phyloP scores from a whole-genome alignment of 2,888 invertebrate genomes.

The Exephanes ischioxanthus region DNA sequence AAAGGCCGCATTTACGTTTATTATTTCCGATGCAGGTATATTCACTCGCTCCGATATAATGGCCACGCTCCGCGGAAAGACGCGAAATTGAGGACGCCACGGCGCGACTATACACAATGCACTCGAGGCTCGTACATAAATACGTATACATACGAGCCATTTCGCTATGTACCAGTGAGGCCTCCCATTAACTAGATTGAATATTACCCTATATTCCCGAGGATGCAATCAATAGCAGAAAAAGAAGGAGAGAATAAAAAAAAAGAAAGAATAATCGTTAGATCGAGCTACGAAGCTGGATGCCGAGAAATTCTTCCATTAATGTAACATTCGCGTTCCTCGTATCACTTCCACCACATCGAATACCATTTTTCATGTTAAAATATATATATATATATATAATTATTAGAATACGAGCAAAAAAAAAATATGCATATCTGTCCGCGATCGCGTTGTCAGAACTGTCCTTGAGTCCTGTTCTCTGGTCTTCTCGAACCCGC shows the following conservation, averaged over 20 bases:
- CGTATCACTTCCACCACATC: not conserved
- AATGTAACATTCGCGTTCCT: conserved; percentile 8
- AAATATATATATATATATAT: conserved; percentile 6
- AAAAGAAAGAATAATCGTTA: conserved; percentile 16
- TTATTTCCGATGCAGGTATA: conserved; percentile 57
- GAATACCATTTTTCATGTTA: not conserved
- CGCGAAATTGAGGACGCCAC: conserved; percentile 77
- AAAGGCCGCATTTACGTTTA: conserved; percentile 37
- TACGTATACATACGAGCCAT: conserved; percentile 35
- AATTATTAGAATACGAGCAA: not conserved
- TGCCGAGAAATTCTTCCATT: conserved; percentile 36
- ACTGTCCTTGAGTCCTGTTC: conserved; percentile 41
- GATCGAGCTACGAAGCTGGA: conserved; percentile 20
- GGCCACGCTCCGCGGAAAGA: conserved; percentile 43
- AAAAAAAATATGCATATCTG: conserved; percentile 14
- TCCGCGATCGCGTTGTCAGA: conserved; percentile 24
- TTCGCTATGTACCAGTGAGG: conserved; percentile 49
- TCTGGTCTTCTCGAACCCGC: conserved; percentile 26
- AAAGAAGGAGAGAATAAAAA: conserved; percentile 59
- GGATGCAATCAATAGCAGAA: conserved; percentile 78
- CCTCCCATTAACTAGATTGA: conserved; percentile 80
- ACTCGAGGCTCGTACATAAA: conserved; percentile 25
- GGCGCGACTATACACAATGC: conserved; percentile 21
- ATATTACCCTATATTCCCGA: conserved; percentile 81
- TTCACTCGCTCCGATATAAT: conserved; percentile 55